Percentiles rank a stretch among this genome's conserved stretches.
phyloP scores from a whole-genome alignment of 2,113 vertebrate species.

The Rallus limicola region DNA sequence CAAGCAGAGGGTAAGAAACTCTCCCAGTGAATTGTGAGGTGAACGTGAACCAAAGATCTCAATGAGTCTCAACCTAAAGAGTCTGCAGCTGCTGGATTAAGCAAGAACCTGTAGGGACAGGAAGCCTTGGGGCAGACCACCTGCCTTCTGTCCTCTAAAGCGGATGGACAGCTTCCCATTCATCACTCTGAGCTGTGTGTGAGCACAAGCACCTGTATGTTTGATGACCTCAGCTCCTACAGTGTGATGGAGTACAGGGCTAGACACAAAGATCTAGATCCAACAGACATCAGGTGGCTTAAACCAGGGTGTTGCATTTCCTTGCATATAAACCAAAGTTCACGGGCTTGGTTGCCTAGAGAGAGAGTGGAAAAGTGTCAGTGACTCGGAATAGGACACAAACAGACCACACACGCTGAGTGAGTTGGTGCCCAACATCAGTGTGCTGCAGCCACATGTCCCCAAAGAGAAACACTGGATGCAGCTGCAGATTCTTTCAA shows the following conservation, averaged over 20 bases:
- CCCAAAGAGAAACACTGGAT: background rate
- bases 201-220: background rate
- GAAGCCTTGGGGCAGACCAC: background rate
- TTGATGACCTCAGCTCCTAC: background rate
- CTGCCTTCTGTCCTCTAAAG: background rate
- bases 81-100: background rate
- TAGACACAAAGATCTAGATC: background rate
- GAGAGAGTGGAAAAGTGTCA: background rate
- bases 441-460: background rate
- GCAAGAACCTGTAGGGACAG: background rate
- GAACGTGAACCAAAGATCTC: background rate
- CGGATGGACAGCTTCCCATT: background rate
- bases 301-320: background rate
- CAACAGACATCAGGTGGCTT: background rate
- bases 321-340: background rate
- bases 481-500: background rate
- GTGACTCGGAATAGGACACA: background rate
- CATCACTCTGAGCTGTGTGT: fast-evolving
- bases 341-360: background rate
- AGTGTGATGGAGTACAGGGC: background rate
- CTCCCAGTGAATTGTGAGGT: background rate
- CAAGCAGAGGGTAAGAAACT: background rate
- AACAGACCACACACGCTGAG: fast-evolving
- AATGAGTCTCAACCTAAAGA: background rate
- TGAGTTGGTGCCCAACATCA: fast-evolving